Evolutionary conservation across 2,888 invertebrate genomes (phyloP), one percentile per base, ranked within the genome.

Genomic region (Mesodorylaimus sp.): DNA sequence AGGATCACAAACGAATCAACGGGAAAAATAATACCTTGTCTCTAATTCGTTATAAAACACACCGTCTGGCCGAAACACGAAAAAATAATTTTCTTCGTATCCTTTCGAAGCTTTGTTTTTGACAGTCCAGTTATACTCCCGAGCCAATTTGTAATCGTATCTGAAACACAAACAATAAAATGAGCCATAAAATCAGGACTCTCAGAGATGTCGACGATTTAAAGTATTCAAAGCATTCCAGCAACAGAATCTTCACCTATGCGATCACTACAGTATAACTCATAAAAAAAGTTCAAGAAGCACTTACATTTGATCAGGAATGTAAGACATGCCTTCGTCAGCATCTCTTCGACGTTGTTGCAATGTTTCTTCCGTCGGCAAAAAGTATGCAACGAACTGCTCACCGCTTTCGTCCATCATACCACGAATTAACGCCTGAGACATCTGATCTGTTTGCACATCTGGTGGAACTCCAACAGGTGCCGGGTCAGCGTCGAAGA

Each of bases 81-180:
- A 65, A 59, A 70, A 72, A 58, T 70, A 73, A 28, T 68, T 72
- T 56, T 72, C 71, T 52, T 70, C 70, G 54, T 69, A 70, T 23
- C 70, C 70, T 53, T 66, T 62, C 16, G 67, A 66, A 3, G 66
- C 59, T 54, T 71, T 70, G 58, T 88, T 93, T 70, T 95, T 93
- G 23, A 95, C 93, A 65, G 91, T 93, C 95, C 95, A 99, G 66
- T 91, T 93, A 68, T 97, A 99, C 66, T 97, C 95, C 54, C 97
- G 76, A 0, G 91, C 87, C 79, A 97, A 84, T 68, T 84, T 82
- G 64, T 95, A 97, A 60, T 95, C 91, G 63, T 97, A 97, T 47
- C 71, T 71, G 55, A 26, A 62, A 24, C 3, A 42, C 24, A 42
- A 10, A 16, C 7, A 42, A 23, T 10, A 10, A 42, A 13, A 42